A percentile compares a stretch with the other conserved stretches of the same genome.
These are phyloP conservation scores for Engystomops pustulosus DNA, from an alignment of 2,113 vertebrate species.

Conservation along the genomic window DNA sequence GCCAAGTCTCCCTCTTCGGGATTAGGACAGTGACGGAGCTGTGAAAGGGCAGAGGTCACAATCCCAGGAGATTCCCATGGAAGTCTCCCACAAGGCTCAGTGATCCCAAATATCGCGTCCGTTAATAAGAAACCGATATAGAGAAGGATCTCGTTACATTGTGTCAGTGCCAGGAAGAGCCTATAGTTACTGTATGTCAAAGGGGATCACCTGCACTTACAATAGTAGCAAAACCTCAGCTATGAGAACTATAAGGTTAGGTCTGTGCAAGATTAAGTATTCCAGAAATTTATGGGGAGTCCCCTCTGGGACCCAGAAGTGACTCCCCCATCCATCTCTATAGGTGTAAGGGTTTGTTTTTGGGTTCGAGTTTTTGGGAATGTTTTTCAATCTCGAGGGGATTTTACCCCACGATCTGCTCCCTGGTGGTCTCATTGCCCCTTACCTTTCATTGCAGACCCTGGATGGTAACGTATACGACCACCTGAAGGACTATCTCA, in stretches of 20 bases:
- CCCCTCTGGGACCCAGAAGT: too few species aligned
- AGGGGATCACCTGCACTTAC: background rate
- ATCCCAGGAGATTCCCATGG: background rate
- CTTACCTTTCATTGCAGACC: slow-evolving; percentile 70
- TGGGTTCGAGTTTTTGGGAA: background rate
- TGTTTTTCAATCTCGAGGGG: too few species aligned
- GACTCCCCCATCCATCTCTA: too few species aligned
- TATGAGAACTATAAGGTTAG: too few species aligned
- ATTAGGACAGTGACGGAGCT: background rate
- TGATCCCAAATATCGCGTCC: background rate
- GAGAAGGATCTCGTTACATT: background rate
- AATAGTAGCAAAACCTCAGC: too few species aligned
- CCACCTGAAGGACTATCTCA: slow-evolving; percentile 93
- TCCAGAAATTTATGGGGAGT: too few species aligned
- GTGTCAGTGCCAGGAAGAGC: background rate
- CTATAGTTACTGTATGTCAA: too few species aligned
- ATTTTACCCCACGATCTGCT: too few species aligned
- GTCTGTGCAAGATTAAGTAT: too few species aligned
- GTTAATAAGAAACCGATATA: background rate
- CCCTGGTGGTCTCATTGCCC: background rate
- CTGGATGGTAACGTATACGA: slow-evolving; percentile 92
- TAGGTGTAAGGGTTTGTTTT: too few species aligned
- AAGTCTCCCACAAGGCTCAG: background rate
- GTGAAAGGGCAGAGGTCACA: slow-evolving; percentile 3
- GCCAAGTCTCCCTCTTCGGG: too few species aligned